Evolutionary conservation across 2,888 invertebrate genomes (phyloP).

Genomic region (Mythimna loreyi): DNA sequence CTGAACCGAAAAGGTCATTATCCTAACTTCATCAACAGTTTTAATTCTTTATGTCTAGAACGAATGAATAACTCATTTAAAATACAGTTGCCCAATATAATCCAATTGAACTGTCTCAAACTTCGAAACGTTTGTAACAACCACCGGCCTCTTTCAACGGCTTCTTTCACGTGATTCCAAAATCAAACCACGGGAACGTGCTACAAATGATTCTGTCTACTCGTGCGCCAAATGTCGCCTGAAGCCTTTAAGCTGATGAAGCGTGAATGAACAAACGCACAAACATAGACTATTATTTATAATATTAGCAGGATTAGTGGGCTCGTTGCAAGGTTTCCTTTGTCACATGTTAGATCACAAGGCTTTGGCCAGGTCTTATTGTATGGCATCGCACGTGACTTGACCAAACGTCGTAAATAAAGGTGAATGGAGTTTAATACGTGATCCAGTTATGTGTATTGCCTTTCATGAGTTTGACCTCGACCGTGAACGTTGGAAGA

Average conservation of each 20-base stretch:
- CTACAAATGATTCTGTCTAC: background rate
- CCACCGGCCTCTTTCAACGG: constrained; percentile 15
- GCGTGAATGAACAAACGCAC: background rate
- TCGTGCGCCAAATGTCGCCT: background rate
- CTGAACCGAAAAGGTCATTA: constrained; percentile 36
- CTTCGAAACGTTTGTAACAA: constrained; percentile 51
- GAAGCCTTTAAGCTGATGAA: background rate
- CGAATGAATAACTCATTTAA: constrained; percentile 40
- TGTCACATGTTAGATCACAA: constrained; percentile 63
- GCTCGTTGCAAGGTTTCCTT: constrained; percentile 53
- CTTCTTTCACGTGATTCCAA: background rate
- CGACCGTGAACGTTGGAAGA: constrained; percentile 12
- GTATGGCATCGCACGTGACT: constrained; percentile 66
- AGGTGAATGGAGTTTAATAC: constrained; percentile 36
- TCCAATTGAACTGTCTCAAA: constrained; percentile 54
- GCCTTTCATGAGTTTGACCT: constrained; percentile 18
- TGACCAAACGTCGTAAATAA: constrained; percentile 25
- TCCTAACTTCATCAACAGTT: constrained; percentile 13
- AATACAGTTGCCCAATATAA: constrained; percentile 41
- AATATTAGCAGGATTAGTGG: constrained; percentile 6
- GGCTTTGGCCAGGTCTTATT: constrained; percentile 41
- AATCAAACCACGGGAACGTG: background rate
- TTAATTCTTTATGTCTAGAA: constrained; percentile 35
- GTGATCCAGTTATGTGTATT: constrained; percentile 50
- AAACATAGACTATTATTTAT: constrained; percentile 1